Base-by-base conservation (phyloP, 37 sponge, comb jelly and placozoan species). In the Spongia lamella region DNA sequence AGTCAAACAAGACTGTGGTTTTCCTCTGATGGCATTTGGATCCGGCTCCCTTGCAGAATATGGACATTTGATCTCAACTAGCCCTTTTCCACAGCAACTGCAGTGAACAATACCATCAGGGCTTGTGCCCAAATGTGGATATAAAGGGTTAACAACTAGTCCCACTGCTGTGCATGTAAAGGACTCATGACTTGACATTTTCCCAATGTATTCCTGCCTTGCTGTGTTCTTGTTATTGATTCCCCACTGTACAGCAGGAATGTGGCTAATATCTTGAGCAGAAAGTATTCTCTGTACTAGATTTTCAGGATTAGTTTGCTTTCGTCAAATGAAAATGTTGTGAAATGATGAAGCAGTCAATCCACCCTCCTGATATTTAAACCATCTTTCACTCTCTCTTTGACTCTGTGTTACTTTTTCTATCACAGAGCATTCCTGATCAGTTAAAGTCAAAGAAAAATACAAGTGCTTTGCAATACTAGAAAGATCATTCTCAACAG, bases 21-120 rank as follows among this genome's bases (percentile, higher is more conserved):
- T 43, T 43, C 47, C 47, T 9, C 29, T 36, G 17, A 24, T 37
- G 47, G 50, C 50, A 49, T 49, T 63, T 80, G 60, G 47, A 9
- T 43, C 7, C 7, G 47, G 7, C 5, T 43, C 9, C 47, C 47
- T 43, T 5, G 9, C 47, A 43, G 47, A 43, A 9, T 80, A 80
- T 30, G 81, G 81, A 25, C 70, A 80, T 40, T 80, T 80, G 1
- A 80, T 59, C 58, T 80, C 81, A 39, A 80, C 1, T 2, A 80
- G 53, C 35, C 81, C 72, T 15, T 26, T 27, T 5, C 81, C 81
- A 80, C 32, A 35, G 38, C 81, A 80, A 40, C 72, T 63, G 70
- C 81, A 80, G 0, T 17, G 15, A 7, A 80, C n/a, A 7, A 70
- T 3, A 1, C 81, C 81, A 70, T 80, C 81, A 24, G 81, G 81